Conservation (phyloP, 30 jellyfish, hydroid and myxozoan genomes). For the Aurelia aurita region DNA sequence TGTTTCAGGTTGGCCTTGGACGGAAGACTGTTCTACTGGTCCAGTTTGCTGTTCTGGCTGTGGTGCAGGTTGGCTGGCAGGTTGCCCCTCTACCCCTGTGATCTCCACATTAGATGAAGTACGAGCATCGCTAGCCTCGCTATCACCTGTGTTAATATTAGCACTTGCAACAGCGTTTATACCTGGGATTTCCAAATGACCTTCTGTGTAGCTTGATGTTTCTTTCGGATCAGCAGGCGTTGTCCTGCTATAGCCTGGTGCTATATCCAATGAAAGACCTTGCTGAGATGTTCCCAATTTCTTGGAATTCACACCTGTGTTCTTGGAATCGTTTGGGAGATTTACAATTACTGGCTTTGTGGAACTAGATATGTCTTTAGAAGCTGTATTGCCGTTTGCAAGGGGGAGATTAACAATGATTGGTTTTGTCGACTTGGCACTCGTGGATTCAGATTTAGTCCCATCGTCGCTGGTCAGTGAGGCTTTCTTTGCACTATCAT, state of each 20-base stretch:
- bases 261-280: slow-evolving; percentile 51
- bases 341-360: not conserved
- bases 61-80: slow-evolving; percentile 12
- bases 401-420: slow-evolving; percentile 60
- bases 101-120: slow-evolving; percentile 55
- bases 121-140: slow-evolving; percentile 26
- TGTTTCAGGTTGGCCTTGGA: not conserved
- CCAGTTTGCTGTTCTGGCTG: slow-evolving; percentile 1
- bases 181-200: slow-evolving; percentile 66
- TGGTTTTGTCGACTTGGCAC: slow-evolving; percentile 1
- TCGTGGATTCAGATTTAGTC: not conserved
- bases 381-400: slow-evolving; percentile 11
- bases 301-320: not conserved
- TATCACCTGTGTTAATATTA: slow-evolving; percentile 57
- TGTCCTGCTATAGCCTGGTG: slow-evolving; percentile 12
- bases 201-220: slow-evolving; percentile 77
- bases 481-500: not conserved
- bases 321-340: not conserved
- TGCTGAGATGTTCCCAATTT: slow-evolving; percentile 18
- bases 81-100: slow-evolving; percentile 46
- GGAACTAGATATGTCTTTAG: not conserved
- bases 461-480: not conserved
- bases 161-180: slow-evolving; percentile 79
- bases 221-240: slow-evolving; percentile 53
- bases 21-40: not conserved